Evolutionary conservation across 2,113 vertebrate genomes (phyloP).

Genomic region (Podocnemis expansa): DNA sequence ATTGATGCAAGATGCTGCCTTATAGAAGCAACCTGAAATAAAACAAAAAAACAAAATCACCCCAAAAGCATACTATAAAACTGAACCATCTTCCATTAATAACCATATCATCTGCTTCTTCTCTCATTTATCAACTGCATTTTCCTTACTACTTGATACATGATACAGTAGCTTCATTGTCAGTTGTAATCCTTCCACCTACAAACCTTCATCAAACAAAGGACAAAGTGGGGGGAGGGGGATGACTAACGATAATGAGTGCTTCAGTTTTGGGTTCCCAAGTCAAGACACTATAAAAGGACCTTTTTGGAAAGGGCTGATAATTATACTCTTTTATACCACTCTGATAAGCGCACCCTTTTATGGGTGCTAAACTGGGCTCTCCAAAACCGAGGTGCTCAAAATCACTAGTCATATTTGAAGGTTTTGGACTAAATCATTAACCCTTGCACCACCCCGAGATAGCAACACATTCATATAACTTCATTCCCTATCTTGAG

Average conservation of each 20-base stretch:
- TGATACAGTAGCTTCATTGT: neutral
- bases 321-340: no score
- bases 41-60: no score
- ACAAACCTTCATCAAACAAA: neutral
- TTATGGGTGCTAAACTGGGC: neutral
- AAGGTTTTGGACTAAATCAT: neutral
- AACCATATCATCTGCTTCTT: neutral
- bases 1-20: slow-evolving; percentile 98
- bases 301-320: neutral
- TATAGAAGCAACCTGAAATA: slow-evolving; percentile 92
- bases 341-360: neutral
- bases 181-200: neutral
- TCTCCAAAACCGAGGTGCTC: neutral
- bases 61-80: fast-evolving
- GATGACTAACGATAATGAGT: neutral
- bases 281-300: neutral
- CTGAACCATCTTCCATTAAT: neutral
- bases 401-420: neutral
- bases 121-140: neutral
- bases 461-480: neutral
- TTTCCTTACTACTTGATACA: neutral
- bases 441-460: neutral
- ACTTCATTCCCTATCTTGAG: neutral
- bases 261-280: neutral
- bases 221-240: neutral